Conservation (phyloP, 2,797 vertebrate species). For the Podargus strigoides region DNA sequence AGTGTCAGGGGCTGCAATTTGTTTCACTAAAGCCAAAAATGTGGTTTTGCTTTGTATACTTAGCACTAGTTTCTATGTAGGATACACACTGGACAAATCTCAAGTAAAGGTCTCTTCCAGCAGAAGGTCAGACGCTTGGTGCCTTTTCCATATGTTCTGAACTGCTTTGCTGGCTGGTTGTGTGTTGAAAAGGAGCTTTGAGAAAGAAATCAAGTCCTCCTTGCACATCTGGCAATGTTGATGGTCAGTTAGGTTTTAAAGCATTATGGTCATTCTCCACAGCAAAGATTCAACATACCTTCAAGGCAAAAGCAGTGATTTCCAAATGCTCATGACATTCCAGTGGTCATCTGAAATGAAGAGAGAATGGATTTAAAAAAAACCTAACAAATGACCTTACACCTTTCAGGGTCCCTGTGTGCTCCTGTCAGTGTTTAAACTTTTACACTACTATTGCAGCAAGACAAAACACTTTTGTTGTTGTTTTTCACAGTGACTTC, state of each 20-base stretch:
- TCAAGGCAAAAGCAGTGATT: constrained; percentile 36
- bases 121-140: constrained; percentile 22
- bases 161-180: not conserved
- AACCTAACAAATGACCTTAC: constrained; percentile 29
- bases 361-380: constrained; percentile 9
- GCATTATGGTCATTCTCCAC: constrained; percentile 46
- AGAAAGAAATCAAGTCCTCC: constrained; percentile 31
- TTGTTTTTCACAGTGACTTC: not conserved
- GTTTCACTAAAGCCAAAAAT: constrained; percentile 23
- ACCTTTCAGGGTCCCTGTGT: not conserved
- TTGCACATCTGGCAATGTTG: constrained; percentile 73
- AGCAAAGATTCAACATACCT: constrained; percentile 53
- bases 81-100: constrained; percentile 39
- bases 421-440: not conserved
- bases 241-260: constrained; percentile 55
- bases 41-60: constrained; percentile 47
- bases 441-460: not conserved
- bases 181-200: constrained; percentile 41
- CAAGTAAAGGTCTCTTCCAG: constrained; percentile 47
- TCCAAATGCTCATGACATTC: constrained; percentile 32
- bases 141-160: constrained; percentile 64
- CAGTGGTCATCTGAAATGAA: constrained; percentile 26
- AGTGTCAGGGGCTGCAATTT: constrained; percentile 12
- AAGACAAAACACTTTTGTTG: not conserved
- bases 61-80: constrained; percentile 49